A percentile compares a stretch with the other conserved stretches of the same genome.
Evolutionary conservation across 2,797 vertebrate species (phyloP).

Genomic region (Alcedo atthis): DNA sequence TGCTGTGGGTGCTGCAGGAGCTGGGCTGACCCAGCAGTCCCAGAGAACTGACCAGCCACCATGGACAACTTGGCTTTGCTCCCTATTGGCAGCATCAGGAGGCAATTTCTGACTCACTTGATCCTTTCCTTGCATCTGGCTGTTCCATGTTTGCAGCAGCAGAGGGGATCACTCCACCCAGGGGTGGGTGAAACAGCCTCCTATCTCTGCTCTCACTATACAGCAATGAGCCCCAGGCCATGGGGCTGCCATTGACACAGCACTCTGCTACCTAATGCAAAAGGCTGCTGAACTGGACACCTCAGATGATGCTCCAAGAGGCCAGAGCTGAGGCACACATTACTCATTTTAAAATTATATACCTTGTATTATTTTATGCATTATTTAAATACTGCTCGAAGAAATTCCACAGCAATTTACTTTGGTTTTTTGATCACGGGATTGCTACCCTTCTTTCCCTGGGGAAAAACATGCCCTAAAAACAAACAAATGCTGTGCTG

Average conservation of each 20-base stretch:
- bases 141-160: not conserved
- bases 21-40: not conserved
- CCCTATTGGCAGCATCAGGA: not conserved
- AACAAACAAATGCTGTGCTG: not conserved
- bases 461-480: constrained; percentile 40
- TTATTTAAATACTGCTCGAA: constrained; percentile 18
- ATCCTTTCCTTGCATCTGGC: not conserved
- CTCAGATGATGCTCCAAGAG: not conserved
- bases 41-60: not conserved
- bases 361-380: not conserved
- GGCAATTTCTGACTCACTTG: not conserved
- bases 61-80: not conserved
- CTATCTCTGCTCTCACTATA: not conserved
- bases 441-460: not conserved
- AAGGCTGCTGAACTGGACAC: not conserved
- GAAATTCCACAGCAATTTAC: constrained; percentile 12
- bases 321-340: not conserved
- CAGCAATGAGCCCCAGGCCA: not conserved
- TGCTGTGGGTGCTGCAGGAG: not conserved
- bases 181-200: not conserved
- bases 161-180: not conserved
- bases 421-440: constrained; percentile 25
- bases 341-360: not conserved
- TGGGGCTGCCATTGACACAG: not conserved
- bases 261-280: not conserved